Evolutionary conservation across 2,888 invertebrate species (phyloP), one percentile per base, ranked within the genome.

Genomic region (Micropterix aruncella): DNA sequence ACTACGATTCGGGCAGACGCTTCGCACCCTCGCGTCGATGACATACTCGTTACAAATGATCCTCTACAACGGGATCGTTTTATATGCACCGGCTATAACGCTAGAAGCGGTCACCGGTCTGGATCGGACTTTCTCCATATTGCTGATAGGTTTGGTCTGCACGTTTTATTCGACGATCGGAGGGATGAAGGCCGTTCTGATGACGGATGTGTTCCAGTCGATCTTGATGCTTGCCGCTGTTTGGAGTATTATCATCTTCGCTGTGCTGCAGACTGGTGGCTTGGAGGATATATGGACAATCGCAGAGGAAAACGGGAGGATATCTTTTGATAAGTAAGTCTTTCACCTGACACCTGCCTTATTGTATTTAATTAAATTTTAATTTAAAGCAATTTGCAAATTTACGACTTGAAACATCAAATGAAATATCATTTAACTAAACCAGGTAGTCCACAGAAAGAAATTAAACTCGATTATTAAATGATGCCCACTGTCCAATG

Each of bases 31-130:
- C 16, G 92, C 91, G 0, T 91, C 93, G 2, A 56, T 90, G 43
- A 82, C 86, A 0, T 95, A 92, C 57, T 83, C 87, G 44, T 55
- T 90, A 38, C 95, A 96, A 69, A 88, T 93, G 83, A 77, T 92
- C 52, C 67, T 91, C 16, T 90, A 90, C 54, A 89, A 88, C 72
- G 88, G 93, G 1, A 86, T 96, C 53, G 95, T 93, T 15, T 65
- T 96, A 5, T 96, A 90, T 61, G 94, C 95, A 0, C 95, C 96
- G 2, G 86, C 95, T 1, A 70, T 96, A 51, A 93, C 94, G 0
- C 61, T 96, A 16, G 86, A 87, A 60, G 79, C 93, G 2, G 82
- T 90, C 19, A 89, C 89, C 1, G 87, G 87, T n/a, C 64, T 89
- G 4, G 76, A 78, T 48, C 77, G 80, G 63, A 60, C 77, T 18